phyloP scores from a whole-genome alignment of 2,888 invertebrate species.

The Arrhopalites spinosus region DNA sequence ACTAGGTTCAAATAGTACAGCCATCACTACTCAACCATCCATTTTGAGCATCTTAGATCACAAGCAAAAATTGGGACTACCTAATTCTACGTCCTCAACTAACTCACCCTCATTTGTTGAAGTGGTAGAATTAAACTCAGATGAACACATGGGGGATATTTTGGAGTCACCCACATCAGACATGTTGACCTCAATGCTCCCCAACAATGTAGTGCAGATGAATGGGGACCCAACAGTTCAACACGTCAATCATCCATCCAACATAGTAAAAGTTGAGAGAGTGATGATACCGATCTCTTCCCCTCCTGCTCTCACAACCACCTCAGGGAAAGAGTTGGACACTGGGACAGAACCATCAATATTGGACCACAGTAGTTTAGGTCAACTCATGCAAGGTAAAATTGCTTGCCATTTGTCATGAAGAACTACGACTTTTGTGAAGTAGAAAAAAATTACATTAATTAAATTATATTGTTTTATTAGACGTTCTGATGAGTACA shows the following conservation, averaged over 20 bases:
- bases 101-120: conserved; percentile 28
- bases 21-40: not conserved
- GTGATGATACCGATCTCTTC: conserved; percentile 42
- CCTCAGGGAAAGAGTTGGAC: not conserved
- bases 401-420: too few relatives aligned
- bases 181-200: conserved; percentile 11
- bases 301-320: conserved; percentile 32
- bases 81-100: conserved; percentile 13
- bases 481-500: conserved; percentile 11
- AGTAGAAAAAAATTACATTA: too few relatives aligned
- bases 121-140: conserved; percentile 29
- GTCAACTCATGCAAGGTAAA: too few relatives aligned
- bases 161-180: conserved; percentile 28
- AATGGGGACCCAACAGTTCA: conserved; percentile 38
- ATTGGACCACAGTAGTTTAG: conserved; percentile 18
- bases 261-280: not conserved
- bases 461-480: too few relatives aligned
- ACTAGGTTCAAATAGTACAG: conserved; percentile 40
- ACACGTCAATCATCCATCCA: conserved; percentile 14
- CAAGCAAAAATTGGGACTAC: conserved; percentile 21
- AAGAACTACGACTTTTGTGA: too few relatives aligned
- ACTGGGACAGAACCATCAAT: not conserved
- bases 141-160: conserved; percentile 2
- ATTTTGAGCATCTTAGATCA: conserved; percentile 9
- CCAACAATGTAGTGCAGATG: conserved; percentile 23